Evolutionary conservation across 2,113 vertebrate genomes (phyloP), one percentile per base, ranked within the genome.

Genomic region (Alethe diademata): DNA sequence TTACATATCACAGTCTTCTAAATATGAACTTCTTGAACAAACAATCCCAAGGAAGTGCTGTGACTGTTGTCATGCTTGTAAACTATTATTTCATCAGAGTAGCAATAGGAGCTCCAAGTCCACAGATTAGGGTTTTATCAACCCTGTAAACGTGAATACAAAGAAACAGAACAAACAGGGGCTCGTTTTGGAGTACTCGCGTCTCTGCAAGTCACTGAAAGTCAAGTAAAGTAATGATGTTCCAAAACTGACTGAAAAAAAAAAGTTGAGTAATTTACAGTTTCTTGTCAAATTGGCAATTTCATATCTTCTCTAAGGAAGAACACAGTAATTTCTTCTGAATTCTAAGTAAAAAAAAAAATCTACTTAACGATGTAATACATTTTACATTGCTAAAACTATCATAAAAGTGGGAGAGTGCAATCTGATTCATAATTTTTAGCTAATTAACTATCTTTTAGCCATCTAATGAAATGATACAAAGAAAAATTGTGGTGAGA

Each of bases 11-110:
- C 31, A 43, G 54, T 58, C 92, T 97, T 94, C 70, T 89, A 66
- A 90, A 86, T 66, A 93, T 10, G 40, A 92, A 92, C 56, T 66
- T 85, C 79, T 90, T 88, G 74, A 89, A 94, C 57, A 91, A 91
- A 81, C 47, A 90, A 64, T 80, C 43, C 42, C 29, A 94, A 38
- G 18, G 50, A 78, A 75, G 36, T 23, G 28, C 35, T 5, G 3
- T 61, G 36, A 54, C 62, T 88, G 81, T 65, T 95, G 73, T 78
- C 54, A 60, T 92, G 80, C 90, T 79, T 96, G 42, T 62, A 73
- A 40, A 95, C 23, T 72, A 69, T 33, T 87, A 90, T 76, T 90
- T 66, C 60, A 90, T 22, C 58, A 92, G 53, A 87, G 66, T 19
- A 66, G 28, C 36, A 94, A n/a, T 16, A 87, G 53, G 48, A 86